Conservation (phyloP, 1,140 invertebrate species). For the Pteromalus puparum region DNA sequence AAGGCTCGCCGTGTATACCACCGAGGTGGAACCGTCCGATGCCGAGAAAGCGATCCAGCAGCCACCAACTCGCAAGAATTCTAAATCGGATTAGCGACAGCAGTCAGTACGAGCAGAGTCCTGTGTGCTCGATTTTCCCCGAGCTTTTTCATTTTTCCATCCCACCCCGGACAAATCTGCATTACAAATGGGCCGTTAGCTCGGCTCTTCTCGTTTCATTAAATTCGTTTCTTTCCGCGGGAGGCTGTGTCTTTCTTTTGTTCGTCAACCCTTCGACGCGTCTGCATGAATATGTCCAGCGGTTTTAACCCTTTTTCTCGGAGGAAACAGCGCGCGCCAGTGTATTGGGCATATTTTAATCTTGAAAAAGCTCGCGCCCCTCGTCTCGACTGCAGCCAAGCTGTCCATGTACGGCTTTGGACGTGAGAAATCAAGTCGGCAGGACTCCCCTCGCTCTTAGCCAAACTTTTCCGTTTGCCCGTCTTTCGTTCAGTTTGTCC, state of each 20-base stretch:
- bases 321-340: neutral
- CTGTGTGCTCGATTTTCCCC: neutral
- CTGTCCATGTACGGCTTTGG: too few species aligned
- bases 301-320: neutral
- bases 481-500: too few species aligned
- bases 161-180: conserved; percentile 59
- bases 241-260: neutral
- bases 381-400: too few species aligned
- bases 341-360: neutral
- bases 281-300: neutral
- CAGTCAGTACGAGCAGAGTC: neutral
- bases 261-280: neutral
- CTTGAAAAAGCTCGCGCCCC: neutral
- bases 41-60: neutral
- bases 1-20: neutral
- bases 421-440: too few species aligned
- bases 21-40: neutral
- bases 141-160: conserved; percentile 61
- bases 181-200: conserved; percentile 64
- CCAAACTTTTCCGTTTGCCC: too few species aligned
- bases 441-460: too few species aligned
- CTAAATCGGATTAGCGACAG: conserved; percentile 21
- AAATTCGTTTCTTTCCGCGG: conserved; percentile 55
- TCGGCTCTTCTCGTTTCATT: conserved; percentile 63
- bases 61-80: neutral